Conservation (phyloP, 1,140 invertebrate genomes). For the Tetragnatha versicolor region DNA sequence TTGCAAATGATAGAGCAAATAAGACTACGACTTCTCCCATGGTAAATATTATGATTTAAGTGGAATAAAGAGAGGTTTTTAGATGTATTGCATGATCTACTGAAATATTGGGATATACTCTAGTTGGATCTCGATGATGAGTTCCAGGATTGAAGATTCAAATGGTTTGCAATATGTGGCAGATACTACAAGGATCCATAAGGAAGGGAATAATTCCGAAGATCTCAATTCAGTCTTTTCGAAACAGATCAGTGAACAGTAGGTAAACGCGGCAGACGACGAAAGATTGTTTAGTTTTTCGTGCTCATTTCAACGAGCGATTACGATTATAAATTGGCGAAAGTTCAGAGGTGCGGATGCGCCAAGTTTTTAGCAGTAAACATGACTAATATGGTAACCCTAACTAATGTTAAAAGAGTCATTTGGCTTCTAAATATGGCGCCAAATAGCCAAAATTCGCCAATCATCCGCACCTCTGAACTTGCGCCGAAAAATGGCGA, state of each 20-base stretch:
- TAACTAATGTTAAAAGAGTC: too few relatives aligned
- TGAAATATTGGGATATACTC: neutral
- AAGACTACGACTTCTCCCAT: conserved; percentile 58
- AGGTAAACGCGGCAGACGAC: neutral
- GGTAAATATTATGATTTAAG: neutral
- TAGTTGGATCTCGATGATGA: neutral
- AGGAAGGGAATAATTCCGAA: conserved; percentile 19
- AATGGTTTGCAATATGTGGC: conserved; percentile 38
- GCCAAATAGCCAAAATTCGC: too few relatives aligned
- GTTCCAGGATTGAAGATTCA: neutral
- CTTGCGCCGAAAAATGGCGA: too few relatives aligned
- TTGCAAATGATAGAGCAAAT: conserved; percentile 73
- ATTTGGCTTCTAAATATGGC: too few relatives aligned
- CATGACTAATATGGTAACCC: too few relatives aligned
- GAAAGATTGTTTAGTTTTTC: neutral
- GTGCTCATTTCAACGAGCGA: neutral
- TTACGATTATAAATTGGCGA: neutral
- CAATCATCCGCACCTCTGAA: too few relatives aligned
- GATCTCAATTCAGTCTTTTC: too few relatives aligned
- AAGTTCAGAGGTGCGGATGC: too few relatives aligned
- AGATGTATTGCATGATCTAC: conserved; percentile 19
- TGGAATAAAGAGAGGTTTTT: conserved; percentile 57
- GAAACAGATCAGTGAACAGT: neutral
- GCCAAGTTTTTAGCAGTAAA: too few relatives aligned
- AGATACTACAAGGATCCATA: conserved; percentile 42